A percentile compares a stretch with the other conserved stretches of the same genome.
Conservation (phyloP, 2,797 vertebrate genomes). For the Karalla daura region DNA sequence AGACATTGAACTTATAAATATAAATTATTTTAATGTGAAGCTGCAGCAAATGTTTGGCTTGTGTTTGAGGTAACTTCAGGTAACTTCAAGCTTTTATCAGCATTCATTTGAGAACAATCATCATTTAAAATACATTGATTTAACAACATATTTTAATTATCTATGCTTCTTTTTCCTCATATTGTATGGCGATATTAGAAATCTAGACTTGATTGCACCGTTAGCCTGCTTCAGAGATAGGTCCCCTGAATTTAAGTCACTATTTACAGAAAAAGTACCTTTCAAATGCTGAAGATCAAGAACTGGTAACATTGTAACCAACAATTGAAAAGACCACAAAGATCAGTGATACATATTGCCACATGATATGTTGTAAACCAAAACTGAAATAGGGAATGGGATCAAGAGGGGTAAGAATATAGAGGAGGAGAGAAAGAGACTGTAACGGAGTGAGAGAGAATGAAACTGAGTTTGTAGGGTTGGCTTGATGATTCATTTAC, state of each 20-base stretch:
- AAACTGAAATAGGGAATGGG: constrained; percentile 27
- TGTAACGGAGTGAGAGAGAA: constrained; percentile 21
- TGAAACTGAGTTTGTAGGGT: constrained; percentile 29
- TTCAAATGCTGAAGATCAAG: constrained; percentile 5
- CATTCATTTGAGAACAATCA: too few species aligned
- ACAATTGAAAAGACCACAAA: constrained; percentile 26
- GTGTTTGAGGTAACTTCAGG: too few species aligned
- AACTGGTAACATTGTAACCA: not conserved
- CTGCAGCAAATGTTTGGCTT: too few species aligned
- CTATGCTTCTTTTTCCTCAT: not conserved
- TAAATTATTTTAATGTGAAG: too few species aligned
- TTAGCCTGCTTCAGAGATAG: not conserved
- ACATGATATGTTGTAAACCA: constrained; percentile 17
- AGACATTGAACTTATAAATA: too few species aligned
- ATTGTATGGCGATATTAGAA: too few species aligned
- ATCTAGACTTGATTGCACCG: not conserved
- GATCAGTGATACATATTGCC: constrained; percentile 28
- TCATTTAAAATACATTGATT: too few species aligned
- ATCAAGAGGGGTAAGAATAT: not conserved
- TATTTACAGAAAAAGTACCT: constrained; percentile 2
- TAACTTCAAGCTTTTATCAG: too few species aligned
- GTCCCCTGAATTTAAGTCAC: not conserved
- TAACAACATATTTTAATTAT: too few species aligned
- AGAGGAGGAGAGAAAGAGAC: not conserved
- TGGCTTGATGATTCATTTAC: constrained; percentile 67